Percentiles rank a stretch among this genome's conserved stretches.
Evolutionary conservation across 2,113 vertebrate genomes (phyloP).

Genomic region (rat (Rattus norvegicus)): GRCr8 NC_086023.1:159654501-159655000

Average conservation of each 20-base stretch:
- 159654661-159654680: not conserved
- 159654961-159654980: not conserved
- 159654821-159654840: not conserved
- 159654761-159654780: not conserved
- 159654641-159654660: not conserved
- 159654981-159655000: conserved; percentile 52
- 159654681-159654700: not conserved
- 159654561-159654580: not conserved
- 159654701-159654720: not conserved
- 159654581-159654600: not conserved
- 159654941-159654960: not conserved
- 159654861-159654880: not conserved
- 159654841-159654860: not conserved
- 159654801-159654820: not conserved
- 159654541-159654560: not conserved
- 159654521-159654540: not conserved
- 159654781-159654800: not conserved
- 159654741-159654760: not conserved
- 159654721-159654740: not conserved
- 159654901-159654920: not conserved
- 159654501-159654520: not conserved
- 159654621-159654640: not conserved
- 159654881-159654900: not conserved
- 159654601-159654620: not conserved
- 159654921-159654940: not conserved